These are phyloP conservation scores for Anthrax anthrax DNA, from an alignment of 2,888 invertebrate genomes.

Conservation along the genomic window DNA sequence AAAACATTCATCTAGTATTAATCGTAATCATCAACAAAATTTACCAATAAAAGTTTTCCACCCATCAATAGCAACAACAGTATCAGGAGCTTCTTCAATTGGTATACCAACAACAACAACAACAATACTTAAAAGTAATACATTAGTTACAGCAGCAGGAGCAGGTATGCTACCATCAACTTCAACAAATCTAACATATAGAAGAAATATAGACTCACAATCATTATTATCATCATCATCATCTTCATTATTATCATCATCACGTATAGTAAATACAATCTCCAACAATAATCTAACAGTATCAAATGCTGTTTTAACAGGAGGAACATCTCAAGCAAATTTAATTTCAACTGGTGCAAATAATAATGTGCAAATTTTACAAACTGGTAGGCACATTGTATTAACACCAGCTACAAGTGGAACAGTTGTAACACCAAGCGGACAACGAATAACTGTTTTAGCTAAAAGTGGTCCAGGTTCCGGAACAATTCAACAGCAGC, in stretches of 20 bases:
- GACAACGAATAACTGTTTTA: constrained; percentile 42
- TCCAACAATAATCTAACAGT: background rate
- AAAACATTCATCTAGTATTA: constrained; percentile 16
- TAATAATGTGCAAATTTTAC: constrained; percentile 42
- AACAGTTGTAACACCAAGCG: constrained; percentile 37
- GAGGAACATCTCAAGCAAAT: background rate
- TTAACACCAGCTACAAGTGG: constrained; percentile 39
- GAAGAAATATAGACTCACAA: too few species aligned
- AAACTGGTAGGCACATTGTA: constrained; percentile 57
- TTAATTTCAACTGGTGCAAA: constrained; percentile 28
- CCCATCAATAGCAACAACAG: constrained; percentile 1
- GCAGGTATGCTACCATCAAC: too few species aligned
- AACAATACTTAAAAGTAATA: background rate
- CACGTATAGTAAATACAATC: background rate
- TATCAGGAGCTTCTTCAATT: background rate
- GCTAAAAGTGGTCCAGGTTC: constrained; percentile 22
- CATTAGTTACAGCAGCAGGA: background rate
- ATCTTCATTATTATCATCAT: background rate
- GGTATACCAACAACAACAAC: background rate
- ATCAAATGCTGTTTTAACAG: background rate
- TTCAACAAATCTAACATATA: background rate
- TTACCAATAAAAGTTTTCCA: constrained; percentile 3
- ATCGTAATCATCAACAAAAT: constrained; percentile 7
- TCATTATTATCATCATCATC: too few species aligned
- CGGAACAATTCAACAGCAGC: background rate